Base-by-base conservation (phyloP, 2,888 invertebrate genomes). In the Sminthurides aquaticus region DNA sequence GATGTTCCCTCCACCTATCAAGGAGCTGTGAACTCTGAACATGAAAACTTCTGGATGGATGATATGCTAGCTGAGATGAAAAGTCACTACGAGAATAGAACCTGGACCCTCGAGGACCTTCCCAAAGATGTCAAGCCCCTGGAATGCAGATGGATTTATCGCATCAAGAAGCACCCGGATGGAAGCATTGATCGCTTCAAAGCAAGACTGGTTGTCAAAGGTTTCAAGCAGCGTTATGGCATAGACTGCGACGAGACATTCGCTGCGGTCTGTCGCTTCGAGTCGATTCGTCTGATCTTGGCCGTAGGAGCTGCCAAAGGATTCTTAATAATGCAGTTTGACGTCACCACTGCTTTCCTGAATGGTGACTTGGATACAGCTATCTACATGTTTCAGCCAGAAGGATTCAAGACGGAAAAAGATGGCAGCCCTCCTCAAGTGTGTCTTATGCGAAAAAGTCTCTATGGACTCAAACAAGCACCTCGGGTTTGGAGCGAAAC, bases 381-480 rank as follows among this genome's bases (percentile, higher is more conserved):
- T 2, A 62, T 62, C 22, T 67, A 61, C 48, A 61, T 67, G 55
- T 8, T 20, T 0, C 61, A 61, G 0, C 68, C 65, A 2, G 28
- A 59, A n/a, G 63, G 63, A 3, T 65, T 25, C 57, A 3, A 22
- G 1, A 20, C 22, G 1, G 18, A 34, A n/a, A 43, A 18, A 43
- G 43, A 43, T 18, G n/a, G n/a, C n/a, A n/a, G n/a, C n/a, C n/a
- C n/a, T n/a, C 29, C 24, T 11, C 28, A 27, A 1, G 48, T 56
- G 25, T 18, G 5, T 20, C 61, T 63, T 1, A 69, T 68, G 55
- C 60, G 52, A 55, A 69, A 68, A 48, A 63, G 64, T 18, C 20
- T 75, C 1, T 75, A 75, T 61, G 72, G 74, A 2, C 62, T 75
- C 1, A 75, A 74, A 49, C 71, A 75, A 64, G 57, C 72, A 1